These are phyloP conservation scores for Erpobdella octoculata DNA, from an alignment of 2,888 invertebrate species.

Conservation along the genomic window DNA sequence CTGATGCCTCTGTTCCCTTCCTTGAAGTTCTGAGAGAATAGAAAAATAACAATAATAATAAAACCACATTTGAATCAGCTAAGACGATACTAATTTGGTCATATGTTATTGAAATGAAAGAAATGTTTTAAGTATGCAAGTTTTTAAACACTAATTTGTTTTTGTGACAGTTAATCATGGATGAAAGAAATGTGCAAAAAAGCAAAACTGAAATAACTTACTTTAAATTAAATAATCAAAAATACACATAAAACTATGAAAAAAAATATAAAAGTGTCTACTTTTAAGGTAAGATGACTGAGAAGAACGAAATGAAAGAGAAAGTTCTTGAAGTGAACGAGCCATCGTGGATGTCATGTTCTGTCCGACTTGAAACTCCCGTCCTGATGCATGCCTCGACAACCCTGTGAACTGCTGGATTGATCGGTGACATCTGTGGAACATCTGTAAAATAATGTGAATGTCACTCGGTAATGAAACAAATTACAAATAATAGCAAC, in stretches of 20 bases:
- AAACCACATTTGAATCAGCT: background rate
- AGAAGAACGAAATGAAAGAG: slow-evolving; percentile 70
- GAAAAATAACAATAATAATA: background rate
- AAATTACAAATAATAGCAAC: no score
- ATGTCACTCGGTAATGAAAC: no score
- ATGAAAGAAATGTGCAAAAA: no score
- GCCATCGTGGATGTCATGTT: slow-evolving; percentile 80
- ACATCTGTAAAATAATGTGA: slow-evolving; percentile 53
- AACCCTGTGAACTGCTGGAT: slow-evolving; percentile 57
- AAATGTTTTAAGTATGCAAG: no score
- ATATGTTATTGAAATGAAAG: no score
- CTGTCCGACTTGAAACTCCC: slow-evolving; percentile 64
- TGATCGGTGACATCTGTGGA: slow-evolving; percentile 56
- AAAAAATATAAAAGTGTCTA: slow-evolving; percentile 45
- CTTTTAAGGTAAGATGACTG: slow-evolving; percentile 79
- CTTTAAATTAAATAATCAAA: background rate
- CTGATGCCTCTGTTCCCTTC: slow-evolving; percentile 79
- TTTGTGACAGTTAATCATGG: no score
- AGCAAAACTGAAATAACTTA: slow-evolving; percentile 3
- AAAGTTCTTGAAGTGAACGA: slow-evolving; percentile 77
- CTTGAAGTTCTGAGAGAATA: slow-evolving; percentile 63
- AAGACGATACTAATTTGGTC: background rate
- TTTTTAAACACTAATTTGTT: no score
- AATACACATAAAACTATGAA: background rate
- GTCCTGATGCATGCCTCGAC: slow-evolving; percentile 33